A percentile compares a stretch with the other conserved stretches of the same genome.
Conservation (phyloP, 2,888 invertebrate species). For the Drosophila barbarae region DNA sequence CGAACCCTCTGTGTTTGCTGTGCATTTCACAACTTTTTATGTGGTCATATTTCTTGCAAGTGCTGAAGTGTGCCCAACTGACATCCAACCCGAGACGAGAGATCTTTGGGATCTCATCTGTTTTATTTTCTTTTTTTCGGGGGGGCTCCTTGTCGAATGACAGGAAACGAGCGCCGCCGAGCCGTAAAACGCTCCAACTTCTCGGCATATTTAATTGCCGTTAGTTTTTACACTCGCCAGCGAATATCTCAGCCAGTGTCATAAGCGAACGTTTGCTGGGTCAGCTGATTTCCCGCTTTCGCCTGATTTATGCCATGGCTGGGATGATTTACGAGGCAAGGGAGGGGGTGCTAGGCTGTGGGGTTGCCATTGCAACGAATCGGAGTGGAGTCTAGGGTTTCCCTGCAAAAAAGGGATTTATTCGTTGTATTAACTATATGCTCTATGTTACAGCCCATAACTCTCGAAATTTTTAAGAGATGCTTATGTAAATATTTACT, state of each 20-base stretch:
- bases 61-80: conserved; percentile 56
- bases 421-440: neutral
- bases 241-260: conserved; percentile 25
- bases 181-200: conserved; percentile 55
- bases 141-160: conserved; percentile 12
- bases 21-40: conserved; percentile 63
- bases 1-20: conserved; percentile 28
- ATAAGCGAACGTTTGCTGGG: conserved; percentile 16
- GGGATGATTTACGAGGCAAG: conserved; percentile 25
- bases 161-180: conserved; percentile 50
- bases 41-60: conserved; percentile 67
- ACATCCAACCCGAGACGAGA: conserved; percentile 6
- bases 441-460: neutral
- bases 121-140: neutral
- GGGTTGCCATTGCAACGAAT: conserved; percentile 3
- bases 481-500: neutral
- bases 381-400: too few relatives aligned
- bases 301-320: conserved; percentile 28
- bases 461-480: neutral
- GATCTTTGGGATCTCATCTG: conserved; percentile 6
- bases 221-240: conserved; percentile 39
- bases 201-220: conserved; percentile 40
- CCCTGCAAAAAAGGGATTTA: neutral
- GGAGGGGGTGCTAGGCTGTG: neutral
- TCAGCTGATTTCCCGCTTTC: conserved; percentile 36